Percentiles rank a stretch among this genome's conserved stretches.
These are phyloP conservation scores for Anadara kagoshimensis DNA, from an alignment of 1,140 invertebrate species.

Conservation along the genomic window DNA sequence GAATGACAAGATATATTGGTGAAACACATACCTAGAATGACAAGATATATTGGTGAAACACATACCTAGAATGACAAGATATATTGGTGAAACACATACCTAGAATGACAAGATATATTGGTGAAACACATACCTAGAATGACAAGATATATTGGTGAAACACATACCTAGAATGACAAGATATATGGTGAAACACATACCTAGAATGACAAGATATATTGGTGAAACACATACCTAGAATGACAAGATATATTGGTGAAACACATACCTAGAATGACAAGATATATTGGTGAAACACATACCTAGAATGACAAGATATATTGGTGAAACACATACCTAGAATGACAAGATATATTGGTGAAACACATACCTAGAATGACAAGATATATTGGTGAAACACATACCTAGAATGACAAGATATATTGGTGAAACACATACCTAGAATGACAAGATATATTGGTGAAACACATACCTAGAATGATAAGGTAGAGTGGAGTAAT, in stretches of 20 bases:
- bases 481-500: neutral
- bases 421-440: slow-evolving; percentile 56
- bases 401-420: slow-evolving; percentile 45
- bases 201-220: slow-evolving; percentile 43
- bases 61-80: slow-evolving; percentile 47
- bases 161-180: slow-evolving; percentile 49
- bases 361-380: slow-evolving; percentile 51
- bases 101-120: slow-evolving; percentile 42
- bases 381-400: slow-evolving; percentile 46
- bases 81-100: slow-evolving; percentile 53
- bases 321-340: slow-evolving; percentile 54
- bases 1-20: slow-evolving; percentile 37
- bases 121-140: slow-evolving; percentile 53
- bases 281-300: slow-evolving; percentile 47
- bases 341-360: slow-evolving; percentile 39
- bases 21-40: slow-evolving; percentile 52
- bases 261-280: slow-evolving; percentile 53
- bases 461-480: slow-evolving; percentile 51
- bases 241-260: slow-evolving; percentile 38
- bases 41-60: slow-evolving; percentile 43
- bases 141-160: slow-evolving; percentile 42
- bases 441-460: slow-evolving; percentile 38
- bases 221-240: slow-evolving; percentile 54
- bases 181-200: slow-evolving; percentile 47
- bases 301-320: slow-evolving; percentile 45